Evolutionary conservation across 2,888 invertebrate species (phyloP).

Genomic region (Sphaeridia pumilis): DNA sequence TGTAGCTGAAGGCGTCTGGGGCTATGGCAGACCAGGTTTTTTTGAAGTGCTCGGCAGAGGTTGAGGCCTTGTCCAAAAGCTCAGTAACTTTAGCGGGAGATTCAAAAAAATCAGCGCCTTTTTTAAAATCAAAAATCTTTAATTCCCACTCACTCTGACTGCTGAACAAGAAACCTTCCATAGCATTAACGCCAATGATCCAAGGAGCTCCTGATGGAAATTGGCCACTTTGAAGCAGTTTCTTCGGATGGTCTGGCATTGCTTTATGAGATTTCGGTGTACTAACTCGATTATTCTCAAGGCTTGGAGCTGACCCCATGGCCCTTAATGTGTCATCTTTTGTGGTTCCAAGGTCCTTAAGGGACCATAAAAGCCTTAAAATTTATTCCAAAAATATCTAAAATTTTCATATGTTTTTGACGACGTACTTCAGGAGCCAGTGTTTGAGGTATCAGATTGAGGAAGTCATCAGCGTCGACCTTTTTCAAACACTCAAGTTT

Average conservation of each 20-base stretch:
- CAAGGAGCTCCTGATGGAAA: conserved; percentile 4
- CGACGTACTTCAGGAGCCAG: conserved; percentile 9
- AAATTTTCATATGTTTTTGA: neutral
- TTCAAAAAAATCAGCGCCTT: neutral
- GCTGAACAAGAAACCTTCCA: conserved; percentile 6
- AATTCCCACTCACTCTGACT: neutral
- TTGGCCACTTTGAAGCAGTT: neutral
- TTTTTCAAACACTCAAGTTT: conserved; percentile 1
- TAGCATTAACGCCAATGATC: conserved; percentile 3
- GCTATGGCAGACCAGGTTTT: neutral
- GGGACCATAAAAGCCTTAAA: neutral
- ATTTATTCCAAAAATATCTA: too few relatives aligned
- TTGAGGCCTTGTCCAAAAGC: neutral
- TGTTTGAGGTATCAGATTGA: neutral
- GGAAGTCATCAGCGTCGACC: neutral
- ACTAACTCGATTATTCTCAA: neutral
- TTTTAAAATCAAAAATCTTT: neutral
- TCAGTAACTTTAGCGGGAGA: neutral
- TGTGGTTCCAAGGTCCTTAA: neutral
- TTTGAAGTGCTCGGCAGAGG: neutral
- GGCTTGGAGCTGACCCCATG: conserved; percentile 8
- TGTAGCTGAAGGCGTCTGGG: neutral
- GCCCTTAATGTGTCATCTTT: neutral
- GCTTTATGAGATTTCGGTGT: conserved; percentile 2
- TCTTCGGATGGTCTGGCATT: neutral